Conservation (phyloP, 2,797 vertebrate species). For the Anguilla pacifica region DNA sequence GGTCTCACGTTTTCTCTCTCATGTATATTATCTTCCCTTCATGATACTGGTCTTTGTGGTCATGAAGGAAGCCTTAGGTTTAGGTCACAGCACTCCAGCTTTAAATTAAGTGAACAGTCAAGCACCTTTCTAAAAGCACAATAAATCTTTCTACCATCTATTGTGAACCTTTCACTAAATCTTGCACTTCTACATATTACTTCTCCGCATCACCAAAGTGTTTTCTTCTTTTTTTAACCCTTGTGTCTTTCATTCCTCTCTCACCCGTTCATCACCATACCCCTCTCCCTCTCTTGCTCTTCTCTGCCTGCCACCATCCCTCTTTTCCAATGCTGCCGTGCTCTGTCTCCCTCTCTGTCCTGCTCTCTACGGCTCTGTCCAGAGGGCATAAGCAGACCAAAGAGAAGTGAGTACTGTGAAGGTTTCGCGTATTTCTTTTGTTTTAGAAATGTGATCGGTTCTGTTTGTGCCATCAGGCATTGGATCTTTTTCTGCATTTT, state of each 20-base stretch:
- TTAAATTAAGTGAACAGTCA: neutral
- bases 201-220: neutral
- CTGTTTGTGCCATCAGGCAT: neutral
- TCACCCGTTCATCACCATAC: conserved; percentile 33
- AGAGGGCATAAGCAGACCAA: conserved; percentile 1
- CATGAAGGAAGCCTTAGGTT: neutral
- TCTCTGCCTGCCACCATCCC: conserved; percentile 38
- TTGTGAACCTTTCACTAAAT: neutral
- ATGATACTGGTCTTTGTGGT: neutral
- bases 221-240: neutral
- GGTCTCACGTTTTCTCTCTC: neutral
- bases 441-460: neutral
- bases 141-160: neutral
- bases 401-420: conserved; percentile 20
- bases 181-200: neutral
- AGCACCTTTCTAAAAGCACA: neutral
- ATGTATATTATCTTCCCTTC: neutral
- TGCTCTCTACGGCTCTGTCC: neutral
- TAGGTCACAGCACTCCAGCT: neutral
- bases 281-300: conserved; percentile 40
- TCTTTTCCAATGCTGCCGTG: conserved; percentile 9
- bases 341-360: neutral
- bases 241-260: neutral
- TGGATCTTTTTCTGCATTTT: neutral
- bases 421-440: conserved; percentile 40